Percentiles rank a stretch among this genome's conserved stretches.
Evolutionary conservation across 2,113 vertebrate genomes (phyloP).

Genomic region (Sphyrna mokarran): DNA sequence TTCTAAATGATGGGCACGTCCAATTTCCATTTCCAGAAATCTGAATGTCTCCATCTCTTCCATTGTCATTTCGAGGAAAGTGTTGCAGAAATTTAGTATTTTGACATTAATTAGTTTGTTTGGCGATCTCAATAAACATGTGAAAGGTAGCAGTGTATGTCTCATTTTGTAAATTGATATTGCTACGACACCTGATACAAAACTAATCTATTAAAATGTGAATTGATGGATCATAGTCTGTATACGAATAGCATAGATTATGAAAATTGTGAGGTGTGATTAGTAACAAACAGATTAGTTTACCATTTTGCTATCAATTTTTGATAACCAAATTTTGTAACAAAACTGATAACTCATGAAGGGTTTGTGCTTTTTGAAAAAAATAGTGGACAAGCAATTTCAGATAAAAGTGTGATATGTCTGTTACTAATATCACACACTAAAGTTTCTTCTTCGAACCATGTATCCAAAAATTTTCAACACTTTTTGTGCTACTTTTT

Average conservation of each 20-base stretch:
- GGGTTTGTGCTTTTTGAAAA: not conserved
- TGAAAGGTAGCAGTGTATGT: not conserved
- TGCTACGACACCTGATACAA: not conserved
- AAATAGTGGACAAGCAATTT: not conserved
- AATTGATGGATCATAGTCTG: not conserved
- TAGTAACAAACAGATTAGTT: not conserved
- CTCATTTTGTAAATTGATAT: slow-evolving; percentile 1
- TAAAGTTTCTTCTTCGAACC: not conserved
- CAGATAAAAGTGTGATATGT: not conserved
- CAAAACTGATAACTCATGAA: not conserved
- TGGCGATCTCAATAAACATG: not conserved
- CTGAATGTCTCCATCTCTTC: slow-evolving; percentile 20
- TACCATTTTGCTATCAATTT: not conserved
- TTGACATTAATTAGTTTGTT: not conserved
- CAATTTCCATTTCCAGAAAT: slow-evolving; percentile 29
- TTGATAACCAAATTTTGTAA: not conserved
- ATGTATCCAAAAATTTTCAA: not conserved
- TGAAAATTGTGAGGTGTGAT: not conserved
- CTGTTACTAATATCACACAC: not conserved
- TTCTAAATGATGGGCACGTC: slow-evolving; percentile 23
- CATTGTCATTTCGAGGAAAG: not conserved
- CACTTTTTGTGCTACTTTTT: not conserved
- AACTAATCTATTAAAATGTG: not conserved
- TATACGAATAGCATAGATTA: not conserved
- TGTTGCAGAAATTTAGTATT: slow-evolving; percentile 14